phyloP scores from a whole-genome alignment of 2,113 vertebrate genomes.

The Spilogale gracilis region DNA sequence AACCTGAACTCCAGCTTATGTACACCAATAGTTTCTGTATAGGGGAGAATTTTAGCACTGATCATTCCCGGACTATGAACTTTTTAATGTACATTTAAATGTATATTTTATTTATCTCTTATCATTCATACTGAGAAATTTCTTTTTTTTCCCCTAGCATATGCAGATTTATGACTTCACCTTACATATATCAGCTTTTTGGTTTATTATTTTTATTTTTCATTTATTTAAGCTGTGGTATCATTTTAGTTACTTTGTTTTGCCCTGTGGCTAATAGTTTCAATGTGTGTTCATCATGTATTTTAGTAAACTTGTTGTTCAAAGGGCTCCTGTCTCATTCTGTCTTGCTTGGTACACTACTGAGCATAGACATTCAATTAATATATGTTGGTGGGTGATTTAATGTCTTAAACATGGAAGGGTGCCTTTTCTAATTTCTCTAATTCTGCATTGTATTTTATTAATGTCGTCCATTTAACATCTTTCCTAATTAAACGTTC shows the following conservation, averaged over 20 bases:
- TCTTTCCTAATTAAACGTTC: neutral
- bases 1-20: neutral
- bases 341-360: neutral
- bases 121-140: constrained; percentile 46
- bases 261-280: neutral
- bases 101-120: neutral
- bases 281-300: neutral
- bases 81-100: neutral
- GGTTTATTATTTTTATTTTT: constrained; percentile 73
- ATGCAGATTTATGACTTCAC: constrained; percentile 89
- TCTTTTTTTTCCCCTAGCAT: constrained; percentile 87
- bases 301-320: neutral
- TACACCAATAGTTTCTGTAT: neutral
- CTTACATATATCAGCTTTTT: constrained; percentile 90
- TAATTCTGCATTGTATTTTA: neutral
- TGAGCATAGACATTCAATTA: neutral
- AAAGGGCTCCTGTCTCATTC: neutral
- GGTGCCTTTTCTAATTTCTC: neutral
- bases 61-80: neutral
- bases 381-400: neutral
- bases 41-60: neutral
- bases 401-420: neutral
- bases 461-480: neutral
- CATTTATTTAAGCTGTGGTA: constrained; percentile 30
- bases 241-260: neutral